Conservation (phyloP, 2,888 invertebrate species). For the Erebia palarica region DNA sequence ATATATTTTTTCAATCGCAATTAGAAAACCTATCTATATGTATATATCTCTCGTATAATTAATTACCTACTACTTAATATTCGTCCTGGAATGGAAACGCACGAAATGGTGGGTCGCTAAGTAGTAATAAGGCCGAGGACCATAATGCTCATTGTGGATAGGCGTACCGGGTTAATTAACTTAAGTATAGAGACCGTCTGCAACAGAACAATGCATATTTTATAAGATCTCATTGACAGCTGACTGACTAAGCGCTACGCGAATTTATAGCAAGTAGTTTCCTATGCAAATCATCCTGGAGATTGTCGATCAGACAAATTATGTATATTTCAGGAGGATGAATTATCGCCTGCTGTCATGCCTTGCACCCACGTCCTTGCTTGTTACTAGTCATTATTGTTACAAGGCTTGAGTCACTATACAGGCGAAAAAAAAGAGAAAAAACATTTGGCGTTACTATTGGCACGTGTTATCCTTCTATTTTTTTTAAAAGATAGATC, state of each 20-base stretch:
- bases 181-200: no score
- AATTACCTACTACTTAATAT: no score
- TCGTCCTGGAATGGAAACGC: no score
- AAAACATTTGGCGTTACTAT: not conserved
- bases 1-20: no score
- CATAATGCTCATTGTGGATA: no score
- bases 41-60: no score
- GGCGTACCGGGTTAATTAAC: no score
- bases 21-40: no score
- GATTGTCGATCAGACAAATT: constrained; percentile 62
- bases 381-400: constrained; percentile 17
- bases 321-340: constrained; percentile 64
- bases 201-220: not conserved
- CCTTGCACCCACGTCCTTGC: constrained; percentile 37
- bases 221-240: not conserved
- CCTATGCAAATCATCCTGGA: constrained; percentile 64
- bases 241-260: constrained; percentile 10
- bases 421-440: not conserved
- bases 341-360: constrained; percentile 56
- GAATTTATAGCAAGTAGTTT: constrained; percentile 57
- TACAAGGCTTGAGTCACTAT: constrained; percentile 13
- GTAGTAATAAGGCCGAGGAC: no score
- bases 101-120: no score
- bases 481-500: not conserved
- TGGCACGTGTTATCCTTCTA: constrained; percentile 1